Conservation (phyloP, 2,888 invertebrate genomes). For the Pandemis cinnamomeana region DNA sequence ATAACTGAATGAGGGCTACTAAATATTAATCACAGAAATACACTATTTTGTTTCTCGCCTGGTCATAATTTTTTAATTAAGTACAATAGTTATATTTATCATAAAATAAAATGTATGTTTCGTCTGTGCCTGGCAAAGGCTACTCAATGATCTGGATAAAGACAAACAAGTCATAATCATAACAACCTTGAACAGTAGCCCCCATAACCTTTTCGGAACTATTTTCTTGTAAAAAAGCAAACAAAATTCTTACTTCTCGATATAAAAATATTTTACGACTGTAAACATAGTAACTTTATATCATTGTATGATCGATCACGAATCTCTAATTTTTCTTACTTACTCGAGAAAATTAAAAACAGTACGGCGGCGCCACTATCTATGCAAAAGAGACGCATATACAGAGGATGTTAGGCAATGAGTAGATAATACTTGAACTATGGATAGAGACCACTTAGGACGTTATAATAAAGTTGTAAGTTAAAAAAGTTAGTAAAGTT, state of each 20-base stretch:
- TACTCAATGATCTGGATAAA: too few relatives aligned
- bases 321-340: conserved; percentile 11
- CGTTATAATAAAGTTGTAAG: too few relatives aligned
- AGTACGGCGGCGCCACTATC: background rate
- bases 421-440: too few relatives aligned
- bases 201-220: background rate
- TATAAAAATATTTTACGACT: conserved; percentile 31
- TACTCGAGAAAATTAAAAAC: background rate
- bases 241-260: conserved; percentile 25
- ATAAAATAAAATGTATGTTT: background rate
- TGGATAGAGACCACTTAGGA: too few relatives aligned
- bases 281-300: conserved; percentile 14
- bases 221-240: conserved; percentile 16
- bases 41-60: too few relatives aligned
- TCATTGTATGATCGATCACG: conserved; percentile 7
- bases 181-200: background rate
- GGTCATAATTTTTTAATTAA: background rate
- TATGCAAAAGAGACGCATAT: background rate
- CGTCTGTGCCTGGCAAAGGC: background rate
- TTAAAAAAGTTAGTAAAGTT: too few relatives aligned
- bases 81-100: background rate
- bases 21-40: too few relatives aligned
- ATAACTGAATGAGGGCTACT: background rate
- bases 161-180: too few relatives aligned
- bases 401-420: too few relatives aligned